Evolutionary conservation across 2,888 invertebrate species (phyloP).

Genomic region (Phalangium opilio): DNA sequence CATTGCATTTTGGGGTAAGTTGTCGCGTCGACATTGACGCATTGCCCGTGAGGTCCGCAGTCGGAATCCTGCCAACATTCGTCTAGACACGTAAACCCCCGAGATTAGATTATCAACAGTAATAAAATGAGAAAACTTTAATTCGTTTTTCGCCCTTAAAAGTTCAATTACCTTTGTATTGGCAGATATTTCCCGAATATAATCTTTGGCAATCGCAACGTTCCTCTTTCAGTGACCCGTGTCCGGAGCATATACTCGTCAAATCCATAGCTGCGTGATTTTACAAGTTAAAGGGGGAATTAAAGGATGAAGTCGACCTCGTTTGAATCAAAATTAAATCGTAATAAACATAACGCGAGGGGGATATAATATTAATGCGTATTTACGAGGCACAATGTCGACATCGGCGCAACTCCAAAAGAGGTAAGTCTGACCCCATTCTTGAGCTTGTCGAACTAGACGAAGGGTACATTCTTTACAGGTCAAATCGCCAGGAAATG

Average conservation of each 20-base stretch:
- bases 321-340: too few species aligned
- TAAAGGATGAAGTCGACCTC: too few species aligned
- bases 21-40: slow-evolving; percentile 62
- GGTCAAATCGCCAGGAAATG: slow-evolving; percentile 60
- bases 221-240: slow-evolving; percentile 40
- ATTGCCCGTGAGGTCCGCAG: slow-evolving; percentile 66
- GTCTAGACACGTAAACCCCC: slow-evolving; percentile 37
- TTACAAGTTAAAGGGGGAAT: too few species aligned
- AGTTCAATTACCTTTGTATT: slow-evolving; percentile 40
- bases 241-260: slow-evolving; percentile 67
- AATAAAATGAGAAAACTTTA: background rate
- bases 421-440: slow-evolving; percentile 69
- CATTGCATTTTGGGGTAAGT: slow-evolving; percentile 68
- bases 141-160: background rate
- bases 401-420: slow-evolving; percentile 96
- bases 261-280: slow-evolving; percentile 51
- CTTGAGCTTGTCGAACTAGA: slow-evolving; percentile 71
- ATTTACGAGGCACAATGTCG: slow-evolving; percentile 42
- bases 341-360: too few species aligned
- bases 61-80: slow-evolving; percentile 72
- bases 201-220: slow-evolving; percentile 33
- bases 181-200: slow-evolving; percentile 66
- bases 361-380: too few species aligned
- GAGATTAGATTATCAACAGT: background rate
- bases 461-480: slow-evolving; percentile 82